Evolutionary conservation across 2,888 invertebrate genomes (phyloP), one percentile per base, ranked within the genome.

Genomic region (Mesorhabditis belari): DNA sequence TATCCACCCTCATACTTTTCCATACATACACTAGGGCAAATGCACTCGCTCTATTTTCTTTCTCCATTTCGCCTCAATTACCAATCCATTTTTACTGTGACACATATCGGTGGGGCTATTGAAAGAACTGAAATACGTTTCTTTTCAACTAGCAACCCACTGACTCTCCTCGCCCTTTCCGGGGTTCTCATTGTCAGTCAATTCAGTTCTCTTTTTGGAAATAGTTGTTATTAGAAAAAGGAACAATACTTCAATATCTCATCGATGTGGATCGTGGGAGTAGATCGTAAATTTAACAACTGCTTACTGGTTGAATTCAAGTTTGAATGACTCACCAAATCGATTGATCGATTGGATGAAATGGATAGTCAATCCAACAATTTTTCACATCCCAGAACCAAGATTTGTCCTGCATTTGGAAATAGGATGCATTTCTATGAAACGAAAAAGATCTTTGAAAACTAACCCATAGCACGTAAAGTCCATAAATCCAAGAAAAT

Each of bases 381-480:
- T 79, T 64, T 27, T 65, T 81, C 4, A 76, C 81, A 21, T 78
- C 81, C 44, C 79, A 79, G 29, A 82, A 77, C 77, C 79, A 80
- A 26, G 75, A 72, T 49, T 75, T 82, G 61, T 82, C 82, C n/a
- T 67, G 78, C 21, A 75, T 49, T 27, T 55, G 50, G 24, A 55
- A 27, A 28, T 44, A n/a, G n/a, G n/a, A n/a, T 21, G 9, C 52
- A 17, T 52, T 52, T 52, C 9, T 52, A 17, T 52, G 9, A 17
- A 12, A n/a, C 9, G n/a, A n/a, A 44, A 44, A 44, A 12, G 9
- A 12, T 12, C 44, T 12, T 9, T 12, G 44, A 51, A 51, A 12
- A 6, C 26, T 24, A 6, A 29, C 56, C 12, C 17, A 55, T 62
- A 67, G 59, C 35, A 71, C 71, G 44, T 76, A 63, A n/a, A 63